phyloP scores from a whole-genome alignment of 2,797 vertebrate genomes.

The Gymnocypris eckloni region DNA sequence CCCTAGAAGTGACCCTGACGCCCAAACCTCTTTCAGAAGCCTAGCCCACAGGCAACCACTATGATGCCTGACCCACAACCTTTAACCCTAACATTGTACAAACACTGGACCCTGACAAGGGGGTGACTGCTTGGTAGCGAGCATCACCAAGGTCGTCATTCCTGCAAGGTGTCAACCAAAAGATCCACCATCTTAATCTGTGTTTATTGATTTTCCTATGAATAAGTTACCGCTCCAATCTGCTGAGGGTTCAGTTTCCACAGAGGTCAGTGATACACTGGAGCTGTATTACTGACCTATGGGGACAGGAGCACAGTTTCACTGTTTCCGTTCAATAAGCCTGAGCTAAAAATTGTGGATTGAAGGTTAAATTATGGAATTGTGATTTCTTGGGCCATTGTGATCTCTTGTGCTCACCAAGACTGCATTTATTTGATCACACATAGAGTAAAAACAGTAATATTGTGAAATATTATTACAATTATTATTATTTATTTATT shows the following conservation, averaged over 20 bases:
- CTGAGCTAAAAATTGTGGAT: constrained; percentile 13
- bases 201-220: constrained; percentile 61
- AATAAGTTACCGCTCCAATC: constrained; percentile 49
- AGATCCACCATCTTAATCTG: constrained; percentile 51
- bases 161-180: constrained; percentile 29
- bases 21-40: constrained; percentile 38
- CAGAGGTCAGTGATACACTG: constrained; percentile 26
- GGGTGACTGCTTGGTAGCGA: constrained; percentile 30
- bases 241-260: constrained; percentile 33
- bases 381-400: neutral
- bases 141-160: constrained; percentile 49
- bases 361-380: neutral
- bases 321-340: neutral
- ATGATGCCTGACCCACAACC: constrained; percentile 57
- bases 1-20: constrained; percentile 43
- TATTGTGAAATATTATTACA: neutral
- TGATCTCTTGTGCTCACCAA: neutral
- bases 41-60: constrained; percentile 53
- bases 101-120: constrained; percentile 59
- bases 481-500: too few relatives aligned
- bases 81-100: constrained; percentile 66
- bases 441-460: neutral
- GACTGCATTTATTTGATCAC: neutral
- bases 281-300: constrained; percentile 55
- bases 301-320: neutral